phyloP scores from a whole-genome alignment of 2,797 vertebrate genomes.

The Alcedo atthis region DNA sequence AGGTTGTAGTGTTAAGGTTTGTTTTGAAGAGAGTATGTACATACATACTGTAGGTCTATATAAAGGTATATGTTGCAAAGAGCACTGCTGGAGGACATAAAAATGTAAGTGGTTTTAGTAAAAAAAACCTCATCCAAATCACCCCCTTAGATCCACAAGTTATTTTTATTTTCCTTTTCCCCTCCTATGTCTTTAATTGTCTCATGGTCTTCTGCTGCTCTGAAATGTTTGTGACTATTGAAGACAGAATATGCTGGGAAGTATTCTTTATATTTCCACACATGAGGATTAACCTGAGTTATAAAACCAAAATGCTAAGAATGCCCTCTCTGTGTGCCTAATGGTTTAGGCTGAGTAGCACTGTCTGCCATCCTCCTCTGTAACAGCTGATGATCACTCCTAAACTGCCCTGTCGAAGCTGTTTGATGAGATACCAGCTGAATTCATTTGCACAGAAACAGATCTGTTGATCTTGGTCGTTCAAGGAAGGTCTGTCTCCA shows the following conservation, averaged over 20 bases:
- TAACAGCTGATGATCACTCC: not conserved
- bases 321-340: not conserved
- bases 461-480: not conserved
- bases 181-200: not conserved
- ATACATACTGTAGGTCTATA: not conserved
- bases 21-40: not conserved
- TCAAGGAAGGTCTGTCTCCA: not conserved
- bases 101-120: not conserved
- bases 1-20: not conserved
- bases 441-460: not conserved
- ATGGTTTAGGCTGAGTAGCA: not conserved
- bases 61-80: not conserved
- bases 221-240: not conserved
- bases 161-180: not conserved
- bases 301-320: not conserved
- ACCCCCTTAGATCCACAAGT: not conserved
- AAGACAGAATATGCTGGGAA: not conserved
- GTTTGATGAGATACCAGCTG: not conserved
- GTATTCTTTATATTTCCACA: not conserved
- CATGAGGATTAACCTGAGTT: not conserved
- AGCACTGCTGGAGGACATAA: not conserved
- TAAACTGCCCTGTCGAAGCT: not conserved
- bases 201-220: not conserved
- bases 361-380: fast-evolving
- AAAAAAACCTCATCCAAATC: not conserved